phyloP scores from a whole-genome alignment of 1,140 invertebrate species.

The Amyelois transitella region DNA sequence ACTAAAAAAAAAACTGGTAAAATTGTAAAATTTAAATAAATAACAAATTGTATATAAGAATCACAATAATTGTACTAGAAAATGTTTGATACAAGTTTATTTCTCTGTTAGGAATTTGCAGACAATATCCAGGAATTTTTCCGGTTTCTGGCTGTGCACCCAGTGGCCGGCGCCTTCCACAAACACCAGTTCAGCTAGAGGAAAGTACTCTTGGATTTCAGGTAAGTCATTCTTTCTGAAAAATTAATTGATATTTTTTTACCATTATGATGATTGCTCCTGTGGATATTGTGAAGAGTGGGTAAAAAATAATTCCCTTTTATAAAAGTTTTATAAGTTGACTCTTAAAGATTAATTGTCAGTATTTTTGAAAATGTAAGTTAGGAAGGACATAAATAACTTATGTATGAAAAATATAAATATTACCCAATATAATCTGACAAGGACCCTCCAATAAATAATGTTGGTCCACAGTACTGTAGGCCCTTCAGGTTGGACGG shows the following conservation, averaged over 20 bases:
- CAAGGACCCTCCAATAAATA: constrained; percentile 87
- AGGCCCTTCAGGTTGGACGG: constrained; percentile 65
- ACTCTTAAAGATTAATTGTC: too few relatives aligned
- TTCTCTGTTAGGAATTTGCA: constrained; percentile 71
- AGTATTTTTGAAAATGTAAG: too few relatives aligned
- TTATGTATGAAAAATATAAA: neutral
- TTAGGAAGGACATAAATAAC: too few relatives aligned
- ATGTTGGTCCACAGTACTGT: constrained; percentile 80
- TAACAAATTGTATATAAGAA: constrained; percentile 5
- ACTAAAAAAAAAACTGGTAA: constrained; percentile 4
- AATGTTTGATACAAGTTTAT: constrained; percentile 21
- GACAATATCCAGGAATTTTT: constrained; percentile 82
- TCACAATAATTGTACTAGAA: constrained; percentile 15
- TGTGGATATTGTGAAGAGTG: too few relatives aligned
- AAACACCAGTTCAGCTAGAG: constrained; percentile 82
- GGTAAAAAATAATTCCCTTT: too few relatives aligned
- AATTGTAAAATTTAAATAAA: neutral
- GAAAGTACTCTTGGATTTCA: constrained; percentile 84
- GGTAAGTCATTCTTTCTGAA: constrained; percentile 79
- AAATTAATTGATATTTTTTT: constrained; percentile 30
- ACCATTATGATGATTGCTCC: too few relatives aligned
- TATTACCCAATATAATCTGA: constrained; percentile 87
- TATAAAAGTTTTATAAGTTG: too few relatives aligned
- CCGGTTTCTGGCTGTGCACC: constrained; percentile 93
- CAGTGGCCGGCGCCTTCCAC: constrained; percentile 91